Evolutionary conservation across 1,140 invertebrate species (phyloP).

Genomic region (Nymphalis io): DNA sequence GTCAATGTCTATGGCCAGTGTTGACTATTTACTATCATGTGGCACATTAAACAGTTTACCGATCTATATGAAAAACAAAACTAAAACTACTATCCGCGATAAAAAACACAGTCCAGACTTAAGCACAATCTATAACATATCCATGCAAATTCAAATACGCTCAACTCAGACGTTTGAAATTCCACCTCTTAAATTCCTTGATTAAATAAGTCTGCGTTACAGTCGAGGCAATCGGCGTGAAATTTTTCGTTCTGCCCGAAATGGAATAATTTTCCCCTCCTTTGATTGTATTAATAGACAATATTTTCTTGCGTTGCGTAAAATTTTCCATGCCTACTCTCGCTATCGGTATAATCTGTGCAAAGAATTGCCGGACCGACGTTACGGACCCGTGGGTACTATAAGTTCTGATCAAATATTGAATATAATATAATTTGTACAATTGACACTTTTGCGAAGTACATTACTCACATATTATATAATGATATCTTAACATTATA

Average conservation of each 20-base stretch:
- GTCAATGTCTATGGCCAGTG: too few species aligned
- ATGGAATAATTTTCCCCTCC: constrained; percentile 36
- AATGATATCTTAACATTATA: too few species aligned
- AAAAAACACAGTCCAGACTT: neutral
- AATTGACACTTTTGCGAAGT: too few species aligned
- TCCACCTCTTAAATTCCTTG: constrained; percentile 20
- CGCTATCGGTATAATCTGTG: constrained; percentile 31
- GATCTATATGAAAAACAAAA: too few species aligned
- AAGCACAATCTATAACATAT: neutral
- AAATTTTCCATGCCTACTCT: constrained; percentile 23
- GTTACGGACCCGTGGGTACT: constrained; percentile 1
- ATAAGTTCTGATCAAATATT: neutral
- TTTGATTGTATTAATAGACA: constrained; percentile 41
- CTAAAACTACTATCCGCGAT: too few species aligned
- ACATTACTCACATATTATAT: too few species aligned
- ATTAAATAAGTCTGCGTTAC: constrained; percentile 34
- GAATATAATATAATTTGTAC: too few species aligned
- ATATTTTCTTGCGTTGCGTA: constrained; percentile 33
- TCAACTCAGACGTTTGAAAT: neutral
- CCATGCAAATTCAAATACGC: constrained; percentile 4
- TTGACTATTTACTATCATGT: too few species aligned
- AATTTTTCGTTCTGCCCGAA: constrained; percentile 30
- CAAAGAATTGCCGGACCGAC: constrained; percentile 14
- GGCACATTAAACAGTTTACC: too few species aligned
- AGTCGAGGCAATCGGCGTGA: constrained; percentile 33